Percentiles rank a stretch among this genome's conserved stretches.
Conservation (phyloP, 2,888 invertebrate genomes). For the Eilema depressum region DNA sequence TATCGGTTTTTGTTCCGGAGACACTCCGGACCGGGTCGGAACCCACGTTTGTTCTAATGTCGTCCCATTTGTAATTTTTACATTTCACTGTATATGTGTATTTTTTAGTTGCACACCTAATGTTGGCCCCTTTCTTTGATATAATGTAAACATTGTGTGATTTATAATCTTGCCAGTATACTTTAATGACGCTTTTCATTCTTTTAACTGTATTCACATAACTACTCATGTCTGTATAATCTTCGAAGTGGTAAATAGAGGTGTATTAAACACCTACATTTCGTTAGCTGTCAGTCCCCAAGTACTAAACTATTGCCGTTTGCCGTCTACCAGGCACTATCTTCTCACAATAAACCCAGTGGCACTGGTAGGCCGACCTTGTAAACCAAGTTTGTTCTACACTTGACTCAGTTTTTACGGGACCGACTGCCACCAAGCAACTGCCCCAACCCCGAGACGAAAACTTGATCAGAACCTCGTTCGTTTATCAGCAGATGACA, state of each 20-base stretch:
- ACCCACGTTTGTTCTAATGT: constrained; percentile 83
- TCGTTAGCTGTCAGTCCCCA: background rate
- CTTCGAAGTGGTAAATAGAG: background rate
- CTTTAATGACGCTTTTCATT: constrained; percentile 38
- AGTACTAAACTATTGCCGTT: background rate
- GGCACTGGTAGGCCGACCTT: too few species aligned
- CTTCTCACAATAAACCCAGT: background rate
- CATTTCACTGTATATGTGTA: constrained; percentile 64
- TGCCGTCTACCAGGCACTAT: background rate
- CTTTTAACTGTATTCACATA: background rate
- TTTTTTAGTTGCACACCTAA: constrained; percentile 71
- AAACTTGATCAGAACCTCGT: too few species aligned
- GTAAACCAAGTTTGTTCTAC: too few species aligned
- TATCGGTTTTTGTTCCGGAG: constrained; percentile 87
- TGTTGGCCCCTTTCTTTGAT: constrained; percentile 72
- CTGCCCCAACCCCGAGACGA: too few species aligned
- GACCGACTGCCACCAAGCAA: too few species aligned
- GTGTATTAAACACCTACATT: background rate
- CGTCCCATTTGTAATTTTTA: constrained; percentile 83
- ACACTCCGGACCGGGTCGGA: constrained; percentile 65
- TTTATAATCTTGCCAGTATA: constrained; percentile 62
- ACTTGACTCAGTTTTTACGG: too few species aligned
- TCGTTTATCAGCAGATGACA: too few species aligned
- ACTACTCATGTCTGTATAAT: background rate
- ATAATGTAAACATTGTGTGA: constrained; percentile 71